Evolutionary conservation across 2,797 vertebrate species (phyloP), one percentile per base, ranked within the genome.

Genomic region (Argentina silus): DNA sequence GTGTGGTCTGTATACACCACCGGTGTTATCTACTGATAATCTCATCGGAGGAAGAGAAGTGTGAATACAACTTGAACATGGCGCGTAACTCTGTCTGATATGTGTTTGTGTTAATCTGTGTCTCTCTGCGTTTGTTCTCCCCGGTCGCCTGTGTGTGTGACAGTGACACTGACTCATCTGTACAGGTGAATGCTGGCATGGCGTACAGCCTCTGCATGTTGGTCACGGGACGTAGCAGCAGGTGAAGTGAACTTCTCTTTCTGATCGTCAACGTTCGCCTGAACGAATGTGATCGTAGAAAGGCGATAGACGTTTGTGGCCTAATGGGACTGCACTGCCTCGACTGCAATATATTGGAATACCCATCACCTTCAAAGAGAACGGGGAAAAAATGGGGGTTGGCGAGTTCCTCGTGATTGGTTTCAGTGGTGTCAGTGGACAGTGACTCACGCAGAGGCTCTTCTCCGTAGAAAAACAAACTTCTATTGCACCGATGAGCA

Each of bases 1-100:
- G 42, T 23, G 43, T 8, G 56, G 55, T 45, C 51, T 51, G 42
- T 69, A 55, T 57, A 14, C 59, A 61, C 59, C 59, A 42, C 23
- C 36, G 21, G 21, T 36, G 21, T 10, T 61, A 21, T 42, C 59
- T 61, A 12, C 1, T 61, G 7, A 27, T 15, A 36, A 61, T 61
- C 59, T 27, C 59, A 23, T 12, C 19, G 36, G 59, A 36, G 59
- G 15, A 11, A 61, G 23, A 36, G 59, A 42, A 59, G 68, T 69
- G 62, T 64, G 62, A n/a, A n/a, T 64, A n/a, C n/a, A 15, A 45
- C 42, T 64, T 45, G 43, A 17, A 42, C 51, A 63, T 63, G 36
- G 8, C 23, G 50, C 14, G 57, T 51, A 36, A 7, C 6, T 45
- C 10, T 53, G 27, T 21, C 11, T 43, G 27, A 36, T 12, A 4